Percentiles rank a stretch among this genome's conserved stretches.
phyloP scores from a whole-genome alignment of 2,797 vertebrate species.

The Enteromius thamalakanensis region DNA sequence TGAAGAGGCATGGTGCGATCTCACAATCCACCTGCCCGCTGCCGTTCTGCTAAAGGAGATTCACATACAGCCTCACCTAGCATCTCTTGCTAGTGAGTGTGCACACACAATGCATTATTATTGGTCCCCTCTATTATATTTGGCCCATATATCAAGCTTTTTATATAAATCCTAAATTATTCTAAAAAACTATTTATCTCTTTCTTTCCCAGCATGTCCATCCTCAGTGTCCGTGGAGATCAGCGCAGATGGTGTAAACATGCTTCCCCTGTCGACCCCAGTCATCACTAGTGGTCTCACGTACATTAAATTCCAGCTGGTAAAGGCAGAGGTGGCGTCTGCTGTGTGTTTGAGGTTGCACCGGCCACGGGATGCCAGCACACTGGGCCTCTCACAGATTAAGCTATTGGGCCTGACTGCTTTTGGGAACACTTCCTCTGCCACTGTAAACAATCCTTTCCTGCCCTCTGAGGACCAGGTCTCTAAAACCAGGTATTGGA shows the following conservation, averaged over 20 bases:
- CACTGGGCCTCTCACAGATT: slow-evolving; percentile 95
- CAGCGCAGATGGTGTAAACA: slow-evolving; percentile 96
- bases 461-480: slow-evolving; percentile 98
- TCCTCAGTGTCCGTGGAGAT: slow-evolving; percentile 99
- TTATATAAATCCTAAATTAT: not conserved
- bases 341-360: slow-evolving; percentile 95
- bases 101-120: not conserved
- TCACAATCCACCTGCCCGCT: slow-evolving; percentile 97
- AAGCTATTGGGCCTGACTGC: slow-evolving; percentile 95
- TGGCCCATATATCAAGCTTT: not conserved
- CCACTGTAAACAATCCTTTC: slow-evolving; percentile 97
- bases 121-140: not conserved
- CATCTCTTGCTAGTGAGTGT: slow-evolving; percentile 94
- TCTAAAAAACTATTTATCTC: not conserved
- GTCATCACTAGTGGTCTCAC: slow-evolving; percentile 96
- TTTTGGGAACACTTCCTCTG: slow-evolving; percentile 97
- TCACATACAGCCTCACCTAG: slow-evolving; percentile 98
- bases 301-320: slow-evolving; percentile 98
- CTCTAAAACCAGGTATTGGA: slow-evolving; percentile 92
- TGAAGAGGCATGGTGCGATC: slow-evolving; percentile 98
- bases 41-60: slow-evolving; percentile 97
- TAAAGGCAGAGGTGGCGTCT: slow-evolving; percentile 96
- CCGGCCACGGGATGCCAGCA: slow-evolving; percentile 95
- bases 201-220: slow-evolving; percentile 84
- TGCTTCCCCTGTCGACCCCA: slow-evolving; percentile 95